Percentiles rank a stretch among this genome's conserved stretches.
These are phyloP conservation scores for Lysandra coridon DNA, from an alignment of 2,888 invertebrate species.

Conservation along the genomic window DNA sequence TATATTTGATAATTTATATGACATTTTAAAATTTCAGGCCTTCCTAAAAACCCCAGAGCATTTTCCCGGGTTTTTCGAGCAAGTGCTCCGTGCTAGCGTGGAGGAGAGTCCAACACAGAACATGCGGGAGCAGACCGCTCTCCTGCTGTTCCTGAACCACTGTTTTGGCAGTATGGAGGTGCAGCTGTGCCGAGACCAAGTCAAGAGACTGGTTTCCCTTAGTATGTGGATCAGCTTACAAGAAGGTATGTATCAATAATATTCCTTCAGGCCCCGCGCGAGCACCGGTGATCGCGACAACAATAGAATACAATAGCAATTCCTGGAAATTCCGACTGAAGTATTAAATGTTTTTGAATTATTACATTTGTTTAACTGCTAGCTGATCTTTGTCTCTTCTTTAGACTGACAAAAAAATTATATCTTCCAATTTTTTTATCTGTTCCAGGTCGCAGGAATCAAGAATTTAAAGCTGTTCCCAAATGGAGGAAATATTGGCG, in stretches of 20 bases:
- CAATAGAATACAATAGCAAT: too few relatives aligned
- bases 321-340: too few relatives aligned
- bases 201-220: conserved; percentile 93
- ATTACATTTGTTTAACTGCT: too few relatives aligned
- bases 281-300: too few relatives aligned
- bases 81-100: conserved; percentile 88
- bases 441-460: conserved; percentile 86
- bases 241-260: conserved; percentile 75
- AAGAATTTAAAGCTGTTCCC: conserved; percentile 91
- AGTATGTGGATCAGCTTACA: conserved; percentile 96
- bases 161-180: conserved; percentile 99
- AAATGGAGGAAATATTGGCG: conserved; percentile 97
- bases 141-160: conserved; percentile 96
- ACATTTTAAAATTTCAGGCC: conserved; percentile 71
- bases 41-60: conserved; percentile 89
- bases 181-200: conserved; percentile 94
- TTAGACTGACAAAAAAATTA: not conserved
- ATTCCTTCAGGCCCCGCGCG: too few relatives aligned
- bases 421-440: not conserved
- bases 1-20: not conserved
- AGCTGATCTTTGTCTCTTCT: not conserved
- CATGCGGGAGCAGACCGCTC: conserved; percentile 89
- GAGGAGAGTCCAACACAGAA: conserved; percentile 72
- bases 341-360: too few relatives aligned
- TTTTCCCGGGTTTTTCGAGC: conserved; percentile 90